Evolutionary conservation across 35 echinoderm and acorn worm genomes (phyloP), one percentile per base, ranked within the genome.

Genomic region (Hemicentrotus pulcherrimus): DNA sequence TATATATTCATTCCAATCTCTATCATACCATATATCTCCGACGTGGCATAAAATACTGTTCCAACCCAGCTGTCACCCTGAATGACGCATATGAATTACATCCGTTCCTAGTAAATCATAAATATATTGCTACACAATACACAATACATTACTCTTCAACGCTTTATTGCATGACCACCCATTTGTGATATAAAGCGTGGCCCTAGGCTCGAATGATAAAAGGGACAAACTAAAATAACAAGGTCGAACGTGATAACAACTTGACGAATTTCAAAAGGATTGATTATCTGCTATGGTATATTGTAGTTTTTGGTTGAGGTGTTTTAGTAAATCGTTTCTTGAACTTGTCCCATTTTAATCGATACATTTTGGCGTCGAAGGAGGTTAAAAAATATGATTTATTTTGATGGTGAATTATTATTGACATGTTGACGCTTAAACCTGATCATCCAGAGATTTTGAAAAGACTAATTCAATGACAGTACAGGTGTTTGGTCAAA

Each of bases 221-320:
- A 78, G 65, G 22, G 24, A 22, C 65, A 78, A 28, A 78, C 65
- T 78, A 28, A 78, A 78, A 78, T 55, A 78, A 22, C 65, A 78
- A 78, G 65, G 65, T 28, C 65, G 65, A 24, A 28, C 65, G 65
- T 78, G 22, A 78, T 78, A 7, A 78, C 18, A 78, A 78, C 65
- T n/a, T 78, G 65, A 78, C 65, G n/a, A 78, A 78, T 78, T 55
- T 78, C 22, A 78, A 78, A 78, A 78, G 61, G 65, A n/a, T 78
- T 78, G 4, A 78, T 78, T 78, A 78, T 78, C 7, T 78, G 28
- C 19, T 18, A 78, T 78, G 28, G 15, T 78, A 28, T 28, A 78
- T 7, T 78, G 65, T 78, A n/a, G 4, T 78, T 78, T 16, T 78
- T 2, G 65, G 65, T 78, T 78, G 22, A 78, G 65, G 65, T 78